Base-by-base conservation (phyloP, 2,797 vertebrate genomes). In the Enteromius argenteus region DNA sequence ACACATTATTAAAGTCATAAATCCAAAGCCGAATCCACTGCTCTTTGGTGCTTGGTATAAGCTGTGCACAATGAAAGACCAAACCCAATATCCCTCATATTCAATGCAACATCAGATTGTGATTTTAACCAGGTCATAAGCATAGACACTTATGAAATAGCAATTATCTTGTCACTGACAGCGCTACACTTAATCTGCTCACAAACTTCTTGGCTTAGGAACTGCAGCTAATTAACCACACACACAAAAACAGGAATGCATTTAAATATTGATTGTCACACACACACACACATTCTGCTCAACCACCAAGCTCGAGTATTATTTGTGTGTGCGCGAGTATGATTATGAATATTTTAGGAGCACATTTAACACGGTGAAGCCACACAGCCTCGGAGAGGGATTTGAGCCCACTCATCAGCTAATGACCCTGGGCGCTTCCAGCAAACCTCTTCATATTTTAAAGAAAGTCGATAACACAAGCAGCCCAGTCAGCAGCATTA, bases 321-420 rank as follows among this genome's bases (percentile, higher is more conserved):
- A 81, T 46, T 46, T 85, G 81, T 44, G 84, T 89, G 83, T 46
- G 74, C 67, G 89, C 88, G 92, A 92, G 94, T 95, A 95, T 95
- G 94, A 95, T 95, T 95, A 95, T 96, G 95, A 96, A 95, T 95
- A 96, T 96, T 96, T 96, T 95, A 96, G 92, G 91, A 94, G 94
- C 93, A 91, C 93, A 95, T 96, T 96, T 95, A 95, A 95, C 93
- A 94, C 92, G 93, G 93, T 92, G 92, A 94, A 94, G 94, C 90
- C 90, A 56, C 91, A 90, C 91, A 86, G 92, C 90, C 93, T 94
- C 89, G 79, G 91, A 93, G 93, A 94, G 93, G 94, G 94, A 95
- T 94, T 94, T 94, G 94, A 91, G 93, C 94, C 94, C 93, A 93
- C 95, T 95, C 94, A 95, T 94, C 93, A 93, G 93, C 94, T 96